These are phyloP conservation scores for Caenorhabditis doughertyi DNA, from an alignment of 2,888 invertebrate species.

Conservation along the genomic window DNA sequence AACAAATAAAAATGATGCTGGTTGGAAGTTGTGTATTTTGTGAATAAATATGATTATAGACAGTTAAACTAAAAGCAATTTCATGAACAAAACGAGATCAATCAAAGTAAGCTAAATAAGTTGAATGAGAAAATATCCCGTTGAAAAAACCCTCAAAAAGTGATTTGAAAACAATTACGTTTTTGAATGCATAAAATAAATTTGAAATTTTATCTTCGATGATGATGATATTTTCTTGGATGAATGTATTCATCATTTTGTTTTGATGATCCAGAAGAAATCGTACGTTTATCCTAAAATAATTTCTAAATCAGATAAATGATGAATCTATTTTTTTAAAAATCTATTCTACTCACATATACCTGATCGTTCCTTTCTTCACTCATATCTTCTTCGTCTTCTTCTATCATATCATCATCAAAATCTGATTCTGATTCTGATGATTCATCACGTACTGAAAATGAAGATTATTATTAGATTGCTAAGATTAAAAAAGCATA, in stretches of 20 bases:
- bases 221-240: conserved; percentile 55
- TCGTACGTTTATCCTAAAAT: conserved; percentile 76
- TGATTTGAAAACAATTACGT: background rate
- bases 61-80: background rate
- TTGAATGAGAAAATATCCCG: background rate
- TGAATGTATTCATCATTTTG: conserved; percentile 72
- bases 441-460: conserved; percentile 79
- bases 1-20: background rate
- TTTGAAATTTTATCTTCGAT: conserved; percentile 5
- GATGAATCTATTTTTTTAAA: conserved; percentile 1
- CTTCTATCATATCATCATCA: conserved; percentile 80
- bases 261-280: conserved; percentile 77
- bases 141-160: conserved; percentile 8
- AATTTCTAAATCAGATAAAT: conserved; percentile 16
- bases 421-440: conserved; percentile 80
- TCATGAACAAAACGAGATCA: background rate
- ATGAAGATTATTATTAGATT: background rate
- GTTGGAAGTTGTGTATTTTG: background rate
- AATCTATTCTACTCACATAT: conserved; percentile 64
- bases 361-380: conserved; percentile 74
- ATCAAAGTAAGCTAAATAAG: conserved; percentile 5
- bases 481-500: background rate
- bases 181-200: background rate
- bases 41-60: background rate
- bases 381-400: conserved; percentile 81